Evolutionary conservation across 2,888 invertebrate species (phyloP), one percentile per base, ranked within the genome.

Genomic region (Lepidocyrtoides sp.): DNA sequence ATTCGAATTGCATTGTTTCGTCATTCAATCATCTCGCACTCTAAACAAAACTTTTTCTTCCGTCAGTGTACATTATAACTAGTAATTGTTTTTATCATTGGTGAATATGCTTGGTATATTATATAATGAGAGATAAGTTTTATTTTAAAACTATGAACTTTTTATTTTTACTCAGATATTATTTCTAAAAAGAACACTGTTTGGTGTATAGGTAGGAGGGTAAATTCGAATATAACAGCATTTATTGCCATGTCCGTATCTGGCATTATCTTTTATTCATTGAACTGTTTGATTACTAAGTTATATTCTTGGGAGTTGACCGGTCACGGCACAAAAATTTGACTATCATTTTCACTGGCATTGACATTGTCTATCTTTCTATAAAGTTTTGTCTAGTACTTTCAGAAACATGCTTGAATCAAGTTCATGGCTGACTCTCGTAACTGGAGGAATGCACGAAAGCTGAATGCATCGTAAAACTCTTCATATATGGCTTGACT

Each of bases 321-420:
- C 87, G 87, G 77, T 85, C 54, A 66, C 48, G 69, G 84, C 36
- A 72, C 7, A 69, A 51, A n/a, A 66, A 63, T 63, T 63, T 87
- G 86, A 86, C 86, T 86, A 86, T 87, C 32, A 79, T 79, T 87
- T 86, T 79, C 77, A 87, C 87, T 86, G 86, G 86, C 86, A 75
- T 66, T 66, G 66, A 75, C 86, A 75, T 66, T 66, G 66, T 66
- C 32, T 63, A n/a, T 66, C 32, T 66, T 32, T 63, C 17, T 36
- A 57, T 17, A 17, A 23, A 57, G 23, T 17, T 66, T 2, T 66
- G 1, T 63, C 63, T 63, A n/a, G 63, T 63, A 26, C 32, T 12
- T 69, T 14, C 36, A 41, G 41, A 26, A 2, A 41, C 36, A n/a
- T 57, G 23, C 14, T 60, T 26, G 29, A 32, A 17, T 54, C 8